phyloP scores from a whole-genome alignment of 2,113 vertebrate genomes.

The Probosciger aterrimus region DNA sequence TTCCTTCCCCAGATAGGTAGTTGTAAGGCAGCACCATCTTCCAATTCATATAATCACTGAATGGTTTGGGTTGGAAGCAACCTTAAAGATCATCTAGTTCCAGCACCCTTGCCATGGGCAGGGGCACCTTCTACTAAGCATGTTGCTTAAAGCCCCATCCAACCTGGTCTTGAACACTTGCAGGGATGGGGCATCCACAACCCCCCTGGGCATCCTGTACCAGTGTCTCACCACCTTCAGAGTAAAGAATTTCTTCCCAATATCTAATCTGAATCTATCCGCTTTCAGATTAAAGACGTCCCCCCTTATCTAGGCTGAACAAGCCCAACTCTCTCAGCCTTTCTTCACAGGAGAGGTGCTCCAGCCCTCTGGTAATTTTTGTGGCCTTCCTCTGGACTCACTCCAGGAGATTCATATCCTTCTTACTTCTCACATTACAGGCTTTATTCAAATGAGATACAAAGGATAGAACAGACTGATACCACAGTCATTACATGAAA shows the following conservation, averaged over 20 bases:
- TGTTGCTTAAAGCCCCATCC: background rate
- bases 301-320: background rate
- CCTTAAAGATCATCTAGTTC: background rate
- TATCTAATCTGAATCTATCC: background rate
- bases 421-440: constrained; percentile 23
- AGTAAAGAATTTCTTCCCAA: background rate
- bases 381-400: background rate
- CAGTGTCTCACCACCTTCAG: background rate
- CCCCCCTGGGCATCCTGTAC: background rate
- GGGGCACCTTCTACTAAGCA: background rate
- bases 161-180: background rate
- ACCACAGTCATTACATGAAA: constrained; percentile 1
- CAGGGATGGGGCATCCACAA: background rate
- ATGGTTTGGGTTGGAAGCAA: background rate
- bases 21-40: constrained; percentile 18
- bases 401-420: background rate
- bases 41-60: background rate
- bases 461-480: background rate
- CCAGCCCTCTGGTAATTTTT: background rate
- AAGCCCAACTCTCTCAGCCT: background rate
- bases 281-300: background rate
- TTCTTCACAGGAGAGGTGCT: background rate
- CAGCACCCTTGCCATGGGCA: background rate
- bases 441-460: constrained; percentile 53
- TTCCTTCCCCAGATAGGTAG: background rate